Percentiles rank a stretch among this genome's conserved stretches.
These are phyloP conservation scores for Enteromius treurensis DNA, from an alignment of 2,797 vertebrate species.

Conservation along the genomic window DNA sequence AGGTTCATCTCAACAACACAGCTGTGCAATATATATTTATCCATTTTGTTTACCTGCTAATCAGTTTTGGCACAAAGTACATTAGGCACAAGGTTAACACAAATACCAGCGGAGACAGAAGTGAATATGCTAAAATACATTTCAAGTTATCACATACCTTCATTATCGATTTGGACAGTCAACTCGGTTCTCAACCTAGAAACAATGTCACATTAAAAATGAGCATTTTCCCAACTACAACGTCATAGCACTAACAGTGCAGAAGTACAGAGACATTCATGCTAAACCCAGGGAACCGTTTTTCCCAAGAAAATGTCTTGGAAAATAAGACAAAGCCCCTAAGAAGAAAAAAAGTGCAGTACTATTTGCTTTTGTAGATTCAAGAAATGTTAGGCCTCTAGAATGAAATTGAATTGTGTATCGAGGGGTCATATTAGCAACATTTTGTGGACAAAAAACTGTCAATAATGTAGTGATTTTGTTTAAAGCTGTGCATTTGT, in stretches of 20 bases:
- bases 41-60: neutral
- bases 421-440: neutral
- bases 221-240: neutral
- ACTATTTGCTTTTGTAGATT: neutral
- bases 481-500: neutral
- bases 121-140: constrained; percentile 37
- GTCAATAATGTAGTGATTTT: neutral
- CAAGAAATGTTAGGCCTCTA: neutral
- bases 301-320: neutral
- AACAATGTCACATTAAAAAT: constrained; percentile 8
- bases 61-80: constrained; percentile 44
- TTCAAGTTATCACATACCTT: constrained; percentile 18
- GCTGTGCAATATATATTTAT: constrained; percentile 32
- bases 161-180: neutral
- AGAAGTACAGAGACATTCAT: constrained; percentile 4
- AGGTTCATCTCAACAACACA: constrained; percentile 32
- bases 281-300: neutral
- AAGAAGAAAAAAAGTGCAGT: neutral
- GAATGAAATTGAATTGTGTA: neutral
- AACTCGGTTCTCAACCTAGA: neutral
- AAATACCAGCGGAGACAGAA: constrained; percentile 33
- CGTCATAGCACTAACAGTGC: neutral
- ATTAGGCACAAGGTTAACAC: constrained; percentile 48
- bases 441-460: neutral
- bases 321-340: neutral